These are phyloP conservation scores for Cosmia pyralina DNA, from an alignment of 2,888 invertebrate genomes.

Conservation along the genomic window DNA sequence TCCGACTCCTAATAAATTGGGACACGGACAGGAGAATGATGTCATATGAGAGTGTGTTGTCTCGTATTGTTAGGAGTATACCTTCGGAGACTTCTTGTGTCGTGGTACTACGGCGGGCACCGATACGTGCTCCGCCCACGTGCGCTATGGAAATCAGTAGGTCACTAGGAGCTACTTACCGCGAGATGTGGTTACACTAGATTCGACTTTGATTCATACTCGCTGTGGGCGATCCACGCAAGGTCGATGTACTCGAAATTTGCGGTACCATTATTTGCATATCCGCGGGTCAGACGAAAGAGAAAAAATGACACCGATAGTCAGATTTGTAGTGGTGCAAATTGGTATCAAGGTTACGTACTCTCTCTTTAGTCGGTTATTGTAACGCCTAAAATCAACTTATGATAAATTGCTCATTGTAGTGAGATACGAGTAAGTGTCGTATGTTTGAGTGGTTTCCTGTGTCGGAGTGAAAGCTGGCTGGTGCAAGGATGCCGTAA, in stretches of 20 bases:
- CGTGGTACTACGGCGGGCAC: constrained; percentile 66
- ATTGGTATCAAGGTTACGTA: constrained; percentile 89
- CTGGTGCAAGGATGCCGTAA: constrained; percentile 78
- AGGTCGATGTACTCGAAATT: constrained; percentile 89
- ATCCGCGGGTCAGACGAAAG: constrained; percentile 80
- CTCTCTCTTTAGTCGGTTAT: constrained; percentile 89
- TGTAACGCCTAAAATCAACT: constrained; percentile 88
- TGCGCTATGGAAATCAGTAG: constrained; percentile 87
- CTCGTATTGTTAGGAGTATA: neutral
- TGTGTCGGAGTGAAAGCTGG: constrained; percentile 87
- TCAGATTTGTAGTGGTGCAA: constrained; percentile 80
- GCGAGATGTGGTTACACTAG: constrained; percentile 76
- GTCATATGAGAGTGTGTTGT: neutral
- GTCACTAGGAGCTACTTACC: constrained; percentile 85
- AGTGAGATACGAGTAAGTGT: constrained; percentile 87
- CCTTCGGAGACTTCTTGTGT: constrained; percentile 22
- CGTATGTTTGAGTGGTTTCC: constrained; percentile 85
- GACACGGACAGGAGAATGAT: neutral
- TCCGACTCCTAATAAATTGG: neutral
- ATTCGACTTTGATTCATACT: constrained; percentile 83
- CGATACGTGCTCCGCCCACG: constrained; percentile 78
- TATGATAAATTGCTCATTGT: constrained; percentile 89
- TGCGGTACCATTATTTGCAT: constrained; percentile 89
- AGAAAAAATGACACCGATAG: constrained; percentile 88
- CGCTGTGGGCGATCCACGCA: constrained; percentile 82